Percentiles rank a stretch among this genome's conserved stretches.
Evolutionary conservation across 1,140 invertebrate species (phyloP).

Genomic region (Brachionus rotundiformis): DNA sequence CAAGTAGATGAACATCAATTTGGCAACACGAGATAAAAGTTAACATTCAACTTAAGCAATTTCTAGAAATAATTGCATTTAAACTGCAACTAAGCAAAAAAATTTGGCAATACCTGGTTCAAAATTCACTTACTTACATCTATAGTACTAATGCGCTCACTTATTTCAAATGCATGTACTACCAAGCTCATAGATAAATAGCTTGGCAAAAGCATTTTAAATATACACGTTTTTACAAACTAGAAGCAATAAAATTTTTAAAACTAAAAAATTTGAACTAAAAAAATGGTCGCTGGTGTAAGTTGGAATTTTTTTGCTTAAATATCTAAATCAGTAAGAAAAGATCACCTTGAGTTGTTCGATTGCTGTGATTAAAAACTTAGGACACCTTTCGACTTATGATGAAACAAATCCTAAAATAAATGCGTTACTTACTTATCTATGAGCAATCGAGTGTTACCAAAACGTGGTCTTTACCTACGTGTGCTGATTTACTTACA

Average conservation of each 20-base stretch:
- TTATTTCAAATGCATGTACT: not conserved
- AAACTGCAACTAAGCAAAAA: conserved; percentile 33
- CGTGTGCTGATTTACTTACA: not conserved
- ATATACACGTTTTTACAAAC: conserved; percentile 22
- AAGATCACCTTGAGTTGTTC: conserved; percentile 47
- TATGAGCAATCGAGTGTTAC: conserved; percentile 10
- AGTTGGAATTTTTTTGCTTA: conserved; percentile 4
- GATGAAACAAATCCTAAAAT: conserved; percentile 44
- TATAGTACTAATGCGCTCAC: not conserved
- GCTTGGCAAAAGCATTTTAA: not conserved
- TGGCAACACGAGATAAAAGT: not conserved
- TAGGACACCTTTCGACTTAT: conserved; percentile 48
- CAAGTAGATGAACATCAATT: not conserved
- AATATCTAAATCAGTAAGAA: not conserved
- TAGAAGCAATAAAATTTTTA: conserved; percentile 10
- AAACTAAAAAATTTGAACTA: conserved; percentile 2
- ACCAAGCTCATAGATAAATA: not conserved
- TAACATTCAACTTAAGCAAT: conserved; percentile 30
- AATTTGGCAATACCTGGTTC: not conserved
- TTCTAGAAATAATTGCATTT: conserved; percentile 29
- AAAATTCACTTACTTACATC: not conserved
- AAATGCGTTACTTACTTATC: conserved; percentile 44
- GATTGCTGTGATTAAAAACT: conserved; percentile 48
- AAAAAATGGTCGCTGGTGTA: conserved; percentile 51
- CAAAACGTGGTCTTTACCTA: conserved; percentile 27